Conservation (phyloP, 2,113 vertebrate genomes). For the Elgaria multicarinata region DNA sequence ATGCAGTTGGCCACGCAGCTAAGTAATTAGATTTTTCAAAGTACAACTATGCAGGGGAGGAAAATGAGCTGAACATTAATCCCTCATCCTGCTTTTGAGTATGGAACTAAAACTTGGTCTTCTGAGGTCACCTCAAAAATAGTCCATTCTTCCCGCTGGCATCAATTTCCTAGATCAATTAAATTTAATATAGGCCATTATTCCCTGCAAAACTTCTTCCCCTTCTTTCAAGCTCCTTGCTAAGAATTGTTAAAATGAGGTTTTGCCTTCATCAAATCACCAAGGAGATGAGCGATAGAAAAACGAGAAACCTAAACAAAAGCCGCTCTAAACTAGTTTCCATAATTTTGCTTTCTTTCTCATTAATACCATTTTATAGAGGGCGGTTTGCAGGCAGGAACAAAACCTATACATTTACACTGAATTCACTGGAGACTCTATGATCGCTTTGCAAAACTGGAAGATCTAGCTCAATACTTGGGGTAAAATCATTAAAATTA, state of each 20-base stretch:
- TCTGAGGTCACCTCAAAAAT: constrained; percentile 32
- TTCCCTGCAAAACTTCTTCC: constrained; percentile 23
- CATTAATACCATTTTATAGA: neutral
- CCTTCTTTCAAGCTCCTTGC: constrained; percentile 5
- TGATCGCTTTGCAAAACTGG: neutral
- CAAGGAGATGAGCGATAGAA: constrained; percentile 9
- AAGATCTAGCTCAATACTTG: neutral
- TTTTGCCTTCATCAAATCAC: constrained; percentile 36
- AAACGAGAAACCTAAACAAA: constrained; percentile 23
- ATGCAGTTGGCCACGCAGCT: constrained; percentile 7
- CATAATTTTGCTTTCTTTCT: neutral
- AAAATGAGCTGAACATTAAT: constrained; percentile 16
- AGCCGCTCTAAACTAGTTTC: rapidly evolving
- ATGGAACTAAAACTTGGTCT: neutral
- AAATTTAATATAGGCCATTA: constrained; percentile 25
- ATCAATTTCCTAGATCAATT: constrained; percentile 31
- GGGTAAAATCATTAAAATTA: too few relatives aligned
- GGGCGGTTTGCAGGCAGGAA: neutral
- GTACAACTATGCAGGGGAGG: neutral
- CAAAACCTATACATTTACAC: neutral
- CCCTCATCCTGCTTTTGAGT: neutral
- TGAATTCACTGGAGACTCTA: neutral
- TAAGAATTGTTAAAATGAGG: constrained; percentile 10
- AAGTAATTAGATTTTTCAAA: constrained; percentile 29
- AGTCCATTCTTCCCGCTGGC: constrained; percentile 22